Conservation (phyloP, 2,797 vertebrate species). For the Acipenser oxyrinchus region DNA sequence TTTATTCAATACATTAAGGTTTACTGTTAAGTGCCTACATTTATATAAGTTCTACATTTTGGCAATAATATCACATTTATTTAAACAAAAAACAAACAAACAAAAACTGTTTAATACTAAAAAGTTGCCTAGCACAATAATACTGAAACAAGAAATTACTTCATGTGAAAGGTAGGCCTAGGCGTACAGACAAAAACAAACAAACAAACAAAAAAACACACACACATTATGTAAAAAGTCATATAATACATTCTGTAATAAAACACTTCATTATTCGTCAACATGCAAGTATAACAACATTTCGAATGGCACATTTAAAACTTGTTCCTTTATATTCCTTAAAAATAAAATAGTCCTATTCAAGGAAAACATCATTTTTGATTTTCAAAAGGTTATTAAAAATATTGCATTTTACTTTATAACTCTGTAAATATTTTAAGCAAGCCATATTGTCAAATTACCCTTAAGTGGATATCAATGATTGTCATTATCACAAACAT, state of each 20-base stretch:
- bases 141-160: conserved; percentile 68
- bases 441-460: conserved; percentile 43
- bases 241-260: conserved; percentile 52
- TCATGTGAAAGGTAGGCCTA: conserved; percentile 56
- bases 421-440: conserved; percentile 29
- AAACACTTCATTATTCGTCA: conserved; percentile 63
- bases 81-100: conserved; percentile 31
- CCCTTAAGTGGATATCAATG: conserved; percentile 38
- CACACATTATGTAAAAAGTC: conserved; percentile 47
- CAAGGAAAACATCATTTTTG: neutral
- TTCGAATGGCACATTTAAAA: conserved; percentile 60
- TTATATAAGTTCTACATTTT: conserved; percentile 46
- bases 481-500: conserved; percentile 56
- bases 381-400: conserved; percentile 37
- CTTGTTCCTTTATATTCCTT: conserved; percentile 31
- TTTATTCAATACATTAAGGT: conserved; percentile 17
- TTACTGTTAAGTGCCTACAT: conserved; percentile 44
- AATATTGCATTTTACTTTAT: conserved; percentile 61
- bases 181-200: conserved; percentile 41
- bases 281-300: conserved; percentile 71
- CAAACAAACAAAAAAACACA: conserved; percentile 47
- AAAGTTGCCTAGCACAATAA: conserved; percentile 66
- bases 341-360: conserved; percentile 23
- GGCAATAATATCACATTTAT: conserved; percentile 52
- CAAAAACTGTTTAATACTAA: conserved; percentile 40